Conservation (phyloP, 2,888 invertebrate species). For the Theodoxus fluviatilis region DNA sequence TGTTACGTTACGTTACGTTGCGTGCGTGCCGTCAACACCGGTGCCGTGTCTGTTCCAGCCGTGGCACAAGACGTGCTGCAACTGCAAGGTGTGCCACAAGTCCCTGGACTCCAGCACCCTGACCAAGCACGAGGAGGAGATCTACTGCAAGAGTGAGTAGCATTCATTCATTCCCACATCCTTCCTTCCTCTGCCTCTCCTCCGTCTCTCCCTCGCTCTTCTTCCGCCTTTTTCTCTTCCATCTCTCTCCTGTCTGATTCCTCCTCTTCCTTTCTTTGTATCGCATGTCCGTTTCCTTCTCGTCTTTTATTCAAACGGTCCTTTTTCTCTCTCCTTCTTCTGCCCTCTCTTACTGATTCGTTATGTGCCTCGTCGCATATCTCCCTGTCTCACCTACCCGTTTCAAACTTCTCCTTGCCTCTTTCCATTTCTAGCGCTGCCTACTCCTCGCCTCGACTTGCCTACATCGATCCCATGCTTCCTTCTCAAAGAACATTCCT, state of each 20-base stretch:
- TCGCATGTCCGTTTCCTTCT: neutral
- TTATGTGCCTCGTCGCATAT: too few species aligned
- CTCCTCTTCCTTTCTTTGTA: neutral
- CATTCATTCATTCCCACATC: neutral
- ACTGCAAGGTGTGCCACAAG: slow-evolving; percentile 65
- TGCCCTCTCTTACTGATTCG: too few species aligned
- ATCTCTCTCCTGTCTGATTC: neutral
- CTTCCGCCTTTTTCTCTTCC: neutral
- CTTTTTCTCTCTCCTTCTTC: too few species aligned
- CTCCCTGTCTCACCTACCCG: too few species aligned
- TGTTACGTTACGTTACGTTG: neutral
- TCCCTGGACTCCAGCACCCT: slow-evolving; percentile 84
- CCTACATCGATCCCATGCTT: too few species aligned
- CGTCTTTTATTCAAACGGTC: too few species aligned
- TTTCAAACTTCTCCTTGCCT: too few species aligned
- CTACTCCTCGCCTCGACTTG: too few species aligned
- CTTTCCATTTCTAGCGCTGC: too few species aligned
- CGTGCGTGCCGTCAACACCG: too few species aligned
- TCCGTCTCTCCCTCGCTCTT: neutral
- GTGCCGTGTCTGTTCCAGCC: slow-evolving; percentile 47
- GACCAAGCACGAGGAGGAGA: slow-evolving; percentile 88
- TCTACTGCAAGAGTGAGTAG: slow-evolving; percentile 79
- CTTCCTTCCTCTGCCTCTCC: neutral
- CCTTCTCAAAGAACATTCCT: too few species aligned
- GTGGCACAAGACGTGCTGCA: slow-evolving; percentile 68